Percentiles rank a stretch among this genome's conserved stretches.
Conservation (phyloP, 2,888 invertebrate genomes). For the Lathronympha strigana region DNA sequence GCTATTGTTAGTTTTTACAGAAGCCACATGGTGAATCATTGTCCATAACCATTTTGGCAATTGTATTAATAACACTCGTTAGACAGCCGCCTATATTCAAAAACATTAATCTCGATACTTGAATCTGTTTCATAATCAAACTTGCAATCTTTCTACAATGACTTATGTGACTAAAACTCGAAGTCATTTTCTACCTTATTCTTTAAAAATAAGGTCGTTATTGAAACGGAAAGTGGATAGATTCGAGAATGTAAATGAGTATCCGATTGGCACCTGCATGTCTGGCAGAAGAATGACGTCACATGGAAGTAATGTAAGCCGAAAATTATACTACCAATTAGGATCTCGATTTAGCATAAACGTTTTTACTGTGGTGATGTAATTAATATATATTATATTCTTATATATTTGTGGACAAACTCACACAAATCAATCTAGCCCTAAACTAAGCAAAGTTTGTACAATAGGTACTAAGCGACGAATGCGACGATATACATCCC, state of each 20-base stretch:
- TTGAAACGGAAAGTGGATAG: slow-evolving; percentile 43
- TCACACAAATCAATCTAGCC: no score
- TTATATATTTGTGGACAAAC: no score
- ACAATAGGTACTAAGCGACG: no score
- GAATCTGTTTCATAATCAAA: slow-evolving; percentile 34
- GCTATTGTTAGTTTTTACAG: slow-evolving; percentile 42
- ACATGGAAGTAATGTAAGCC: slow-evolving; percentile 45
- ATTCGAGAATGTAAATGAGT: slow-evolving; percentile 69
- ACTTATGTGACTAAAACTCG: neutral
- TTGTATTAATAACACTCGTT: slow-evolving; percentile 46
- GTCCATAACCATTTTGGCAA: slow-evolving; percentile 48
- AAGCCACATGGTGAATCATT: slow-evolving; percentile 47
- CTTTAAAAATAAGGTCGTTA: slow-evolving; percentile 10
- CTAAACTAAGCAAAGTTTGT: no score
- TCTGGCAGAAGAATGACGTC: slow-evolving; percentile 73
- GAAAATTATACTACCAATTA: slow-evolving; percentile 56
- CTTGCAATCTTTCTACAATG: slow-evolving; percentile 4
- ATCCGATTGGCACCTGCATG: slow-evolving; percentile 73
- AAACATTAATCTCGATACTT: slow-evolving; percentile 43
- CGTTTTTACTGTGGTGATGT: slow-evolving; percentile 50
- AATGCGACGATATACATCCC: no score
- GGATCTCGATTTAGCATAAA: slow-evolving; percentile 49
- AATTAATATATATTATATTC: slow-evolving; percentile 56
- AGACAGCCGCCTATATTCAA: slow-evolving; percentile 39
- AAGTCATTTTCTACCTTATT: neutral